Percentiles rank a stretch among this genome's conserved stretches.
phyloP scores from a whole-genome alignment of 1,140 invertebrate species.

The Drosophila subobscura region DNA sequence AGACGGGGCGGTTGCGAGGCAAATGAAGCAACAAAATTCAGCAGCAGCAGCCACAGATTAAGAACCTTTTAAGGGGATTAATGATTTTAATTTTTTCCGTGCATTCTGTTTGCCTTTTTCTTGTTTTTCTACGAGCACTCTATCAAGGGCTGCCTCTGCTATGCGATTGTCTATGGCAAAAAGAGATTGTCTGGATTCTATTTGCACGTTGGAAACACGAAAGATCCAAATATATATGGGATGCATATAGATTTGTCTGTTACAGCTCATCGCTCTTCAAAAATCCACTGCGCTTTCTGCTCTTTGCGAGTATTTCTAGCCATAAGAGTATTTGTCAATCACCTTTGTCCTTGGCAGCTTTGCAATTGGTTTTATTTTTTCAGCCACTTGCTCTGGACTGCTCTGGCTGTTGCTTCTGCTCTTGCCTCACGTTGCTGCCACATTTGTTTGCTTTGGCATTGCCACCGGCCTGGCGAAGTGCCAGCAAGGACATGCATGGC shows the following conservation, averaged over 20 bases:
- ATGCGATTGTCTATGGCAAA: neutral
- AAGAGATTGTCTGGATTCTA: too few relatives aligned
- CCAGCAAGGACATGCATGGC: slow-evolving; percentile 63
- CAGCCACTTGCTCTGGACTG: slow-evolving; percentile 14
- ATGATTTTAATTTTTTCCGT: slow-evolving; percentile 62
- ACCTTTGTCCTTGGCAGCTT: neutral
- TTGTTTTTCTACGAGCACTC: slow-evolving; percentile 25
- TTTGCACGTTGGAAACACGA: neutral
- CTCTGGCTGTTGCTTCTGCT: slow-evolving; percentile 6
- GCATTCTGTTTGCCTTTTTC: slow-evolving; percentile 33
- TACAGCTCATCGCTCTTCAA: too few relatives aligned
- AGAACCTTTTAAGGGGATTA: slow-evolving; percentile 83
- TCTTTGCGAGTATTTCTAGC: neutral
- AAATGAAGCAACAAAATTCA: slow-evolving; percentile 75
- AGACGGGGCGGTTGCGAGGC: neutral
- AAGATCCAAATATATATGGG: neutral
- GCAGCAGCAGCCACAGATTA: slow-evolving; percentile 77
- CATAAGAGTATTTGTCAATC: slow-evolving; percentile 6
- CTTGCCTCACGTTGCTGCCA: slow-evolving; percentile 38
- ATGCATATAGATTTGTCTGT: neutral
- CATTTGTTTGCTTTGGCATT: slow-evolving; percentile 66
- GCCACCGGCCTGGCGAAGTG: slow-evolving; percentile 56
- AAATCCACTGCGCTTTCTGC: neutral
- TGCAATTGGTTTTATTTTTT: slow-evolving; percentile 36
- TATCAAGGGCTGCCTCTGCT: slow-evolving; percentile 2